Percentiles rank a stretch among this genome's conserved stretches.
phyloP scores from a whole-genome alignment of 2,888 invertebrate species.

The Synanthedon myopaeformis region DNA sequence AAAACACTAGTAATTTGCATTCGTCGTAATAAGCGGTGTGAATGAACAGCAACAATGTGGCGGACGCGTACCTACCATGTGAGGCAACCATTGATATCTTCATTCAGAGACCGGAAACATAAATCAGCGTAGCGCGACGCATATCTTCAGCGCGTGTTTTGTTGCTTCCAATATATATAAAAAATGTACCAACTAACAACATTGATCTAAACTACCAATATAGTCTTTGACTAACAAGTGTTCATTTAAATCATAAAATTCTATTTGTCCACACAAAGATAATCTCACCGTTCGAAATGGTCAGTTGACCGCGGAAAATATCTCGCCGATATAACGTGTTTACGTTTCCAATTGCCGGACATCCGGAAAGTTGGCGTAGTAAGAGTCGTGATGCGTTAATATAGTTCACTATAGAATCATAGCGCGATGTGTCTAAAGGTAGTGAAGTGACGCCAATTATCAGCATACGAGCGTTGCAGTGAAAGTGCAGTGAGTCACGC shows the following conservation, averaged over 20 bases:
- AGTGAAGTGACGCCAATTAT: constrained; percentile 34
- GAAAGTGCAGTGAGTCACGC: constrained; percentile 59
- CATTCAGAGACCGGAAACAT: constrained; percentile 56
- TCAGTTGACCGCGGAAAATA: constrained; percentile 3
- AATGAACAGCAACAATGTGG: constrained; percentile 40
- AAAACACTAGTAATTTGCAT: constrained; percentile 25
- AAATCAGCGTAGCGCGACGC: constrained; percentile 49
- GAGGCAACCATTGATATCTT: constrained; percentile 51
- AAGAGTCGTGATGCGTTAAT: constrained; percentile 1
- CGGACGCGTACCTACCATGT: constrained; percentile 26
- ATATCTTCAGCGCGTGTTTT: constrained; percentile 2
- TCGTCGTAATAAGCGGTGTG: constrained; percentile 30
- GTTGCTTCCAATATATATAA: neutral
- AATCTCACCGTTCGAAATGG: constrained; percentile 3
- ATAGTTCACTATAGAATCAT: neutral
- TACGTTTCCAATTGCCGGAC: constrained; percentile 4
- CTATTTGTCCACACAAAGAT: too few relatives aligned
- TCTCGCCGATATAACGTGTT: constrained; percentile 1
- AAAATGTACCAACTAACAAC: neutral
- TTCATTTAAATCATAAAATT: too few relatives aligned
- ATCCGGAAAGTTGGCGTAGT: constrained; percentile 5
- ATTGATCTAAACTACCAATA: too few relatives aligned
- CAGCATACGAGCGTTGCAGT: constrained; percentile 43
- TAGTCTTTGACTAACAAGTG: too few relatives aligned
- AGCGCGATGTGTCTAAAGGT: constrained; percentile 17